Evolutionary conservation across 1,140 invertebrate species (phyloP), one percentile per base, ranked within the genome.

Genomic region (Conopomorpha cramerella): DNA sequence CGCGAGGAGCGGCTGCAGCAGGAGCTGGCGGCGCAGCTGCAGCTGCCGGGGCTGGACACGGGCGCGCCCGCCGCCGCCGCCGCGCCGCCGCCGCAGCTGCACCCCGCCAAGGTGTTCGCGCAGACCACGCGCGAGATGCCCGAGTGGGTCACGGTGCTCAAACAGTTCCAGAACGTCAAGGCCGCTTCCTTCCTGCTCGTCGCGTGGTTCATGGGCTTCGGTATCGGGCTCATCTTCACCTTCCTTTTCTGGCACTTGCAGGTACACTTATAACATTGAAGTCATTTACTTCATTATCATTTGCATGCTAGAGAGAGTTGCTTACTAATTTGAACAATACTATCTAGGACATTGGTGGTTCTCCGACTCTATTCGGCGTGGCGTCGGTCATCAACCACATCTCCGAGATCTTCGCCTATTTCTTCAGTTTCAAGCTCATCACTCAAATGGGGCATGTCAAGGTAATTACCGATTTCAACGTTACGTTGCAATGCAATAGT

Each of bases 371-470:
- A 0, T 99, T 99, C 58, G 97, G 97, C 32, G 88, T 99, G 13
- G 95, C 96, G 0, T 98, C 96, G 0, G 94, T 99, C 23, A 96
- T 99, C 58, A 99, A 99, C 77, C 97, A 99, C 67, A 91, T 98
- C 38, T 98, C 96, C 0, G 97, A 99, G 79, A 96, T 99, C 49
- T 93, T 96, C 54, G 95, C 96, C 2, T 99, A 98, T 64, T 99
- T 99, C 82, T 98, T 98, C 80, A 95, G 93, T 64, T 96, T 96
- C 53, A 88, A 90, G 49, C 83, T 99, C 16, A 99, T 99, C 48
- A 86, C 89, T 14, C 90, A 96, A 67, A 89, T 95, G 54, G 95
- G 95, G 0, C 93, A 97, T 55, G 92, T 96, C 0, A 96, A 96
- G 81, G 90, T 92, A 56, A 45, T 34, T 16, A 36, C 29, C 11